These are phyloP conservation scores for Meloidogyne chitwoodi DNA, from an alignment of 1,140 invertebrate genomes.

Conservation along the genomic window DNA sequence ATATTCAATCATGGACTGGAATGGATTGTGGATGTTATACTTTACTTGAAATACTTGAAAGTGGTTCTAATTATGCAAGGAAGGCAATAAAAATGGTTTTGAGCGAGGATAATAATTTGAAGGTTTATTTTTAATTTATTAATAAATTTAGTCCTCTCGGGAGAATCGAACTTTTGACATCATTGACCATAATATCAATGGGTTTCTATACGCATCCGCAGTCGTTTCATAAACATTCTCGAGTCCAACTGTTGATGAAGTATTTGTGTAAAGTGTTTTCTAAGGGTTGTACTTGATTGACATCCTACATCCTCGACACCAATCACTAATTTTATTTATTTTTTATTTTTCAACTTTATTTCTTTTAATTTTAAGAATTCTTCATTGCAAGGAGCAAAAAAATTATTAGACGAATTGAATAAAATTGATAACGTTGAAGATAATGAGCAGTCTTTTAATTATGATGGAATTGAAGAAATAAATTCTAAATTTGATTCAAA, in stretches of 20 bases:
- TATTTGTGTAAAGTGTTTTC: too few species aligned
- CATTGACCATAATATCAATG: too few species aligned
- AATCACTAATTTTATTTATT: too few species aligned
- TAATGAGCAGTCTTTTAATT: not conserved
- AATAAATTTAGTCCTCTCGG: not conserved
- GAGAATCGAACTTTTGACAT: too few species aligned
- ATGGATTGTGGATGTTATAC: constrained; percentile 42
- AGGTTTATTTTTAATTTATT: not conserved
- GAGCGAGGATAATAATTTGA: not conserved
- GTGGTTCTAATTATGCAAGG: constrained; percentile 22
- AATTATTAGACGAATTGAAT: not conserved
- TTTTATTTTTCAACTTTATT: not conserved
- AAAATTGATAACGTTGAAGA: not conserved
- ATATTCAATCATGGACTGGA: constrained; percentile 28
- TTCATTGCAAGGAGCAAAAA: constrained; percentile 16
- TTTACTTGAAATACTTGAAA: constrained; percentile 31
- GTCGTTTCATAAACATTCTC: too few species aligned
- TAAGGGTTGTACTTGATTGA: too few species aligned
- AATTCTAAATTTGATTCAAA: not conserved
- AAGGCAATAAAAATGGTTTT: not conserved
- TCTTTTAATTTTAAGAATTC: constrained; percentile 14
- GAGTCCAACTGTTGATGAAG: too few species aligned
- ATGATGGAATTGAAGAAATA: not conserved
- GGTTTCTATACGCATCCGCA: too few species aligned
- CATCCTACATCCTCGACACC: too few species aligned